These are phyloP conservation scores for Plebejus argus DNA, from an alignment of 2,888 invertebrate species.

Conservation along the genomic window DNA sequence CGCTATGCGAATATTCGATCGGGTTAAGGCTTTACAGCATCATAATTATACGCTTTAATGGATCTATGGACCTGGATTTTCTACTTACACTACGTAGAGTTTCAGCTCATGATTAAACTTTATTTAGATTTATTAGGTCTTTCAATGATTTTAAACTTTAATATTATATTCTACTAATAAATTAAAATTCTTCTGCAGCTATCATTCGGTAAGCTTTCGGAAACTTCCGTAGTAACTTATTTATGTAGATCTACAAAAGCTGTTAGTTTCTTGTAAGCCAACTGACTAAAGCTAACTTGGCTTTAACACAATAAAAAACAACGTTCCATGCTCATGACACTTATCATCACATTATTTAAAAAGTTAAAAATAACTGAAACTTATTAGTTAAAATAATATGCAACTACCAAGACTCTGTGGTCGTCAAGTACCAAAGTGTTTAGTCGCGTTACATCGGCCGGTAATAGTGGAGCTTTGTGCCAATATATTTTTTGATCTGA, in stretches of 20 bases:
- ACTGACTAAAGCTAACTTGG: too few species aligned
- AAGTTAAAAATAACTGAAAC: background rate
- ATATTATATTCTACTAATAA: background rate
- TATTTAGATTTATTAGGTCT: too few species aligned
- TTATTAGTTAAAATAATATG: background rate
- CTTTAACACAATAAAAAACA: too few species aligned
- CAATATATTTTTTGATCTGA: conserved; percentile 75
- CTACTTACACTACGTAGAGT: background rate
- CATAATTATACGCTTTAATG: conserved; percentile 6
- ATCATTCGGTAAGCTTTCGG: background rate
- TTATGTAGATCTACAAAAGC: too few species aligned
- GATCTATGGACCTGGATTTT: background rate
- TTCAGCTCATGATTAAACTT: background rate
- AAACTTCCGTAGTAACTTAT: background rate
- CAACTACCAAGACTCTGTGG: conserved; percentile 36
- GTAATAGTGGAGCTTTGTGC: conserved; percentile 66
- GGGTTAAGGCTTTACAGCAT: conserved; percentile 13
- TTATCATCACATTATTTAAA: too few species aligned
- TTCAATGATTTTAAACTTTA: too few species aligned
- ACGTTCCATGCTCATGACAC: too few species aligned
- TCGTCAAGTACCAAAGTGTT: conserved; percentile 55
- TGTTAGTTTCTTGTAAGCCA: too few species aligned
- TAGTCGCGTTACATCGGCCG: conserved; percentile 47
- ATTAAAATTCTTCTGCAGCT: background rate
- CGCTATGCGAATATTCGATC: conserved; percentile 32